Conservation (phyloP, 1,140 invertebrate genomes). For the Drosophila rhopaloa region DNA sequence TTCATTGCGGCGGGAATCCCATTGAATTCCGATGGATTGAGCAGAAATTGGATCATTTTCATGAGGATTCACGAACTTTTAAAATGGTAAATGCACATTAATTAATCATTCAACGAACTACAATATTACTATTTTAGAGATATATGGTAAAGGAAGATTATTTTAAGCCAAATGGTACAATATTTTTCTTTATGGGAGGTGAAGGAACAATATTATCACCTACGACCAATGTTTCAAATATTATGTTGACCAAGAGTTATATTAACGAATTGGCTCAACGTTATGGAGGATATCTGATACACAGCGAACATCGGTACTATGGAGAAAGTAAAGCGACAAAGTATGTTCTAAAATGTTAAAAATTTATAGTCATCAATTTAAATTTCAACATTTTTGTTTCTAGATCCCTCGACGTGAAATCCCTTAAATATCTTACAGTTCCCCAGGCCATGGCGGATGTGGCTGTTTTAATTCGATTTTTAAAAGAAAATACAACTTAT, state of each 20-base stretch:
- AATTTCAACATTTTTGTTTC: not conserved
- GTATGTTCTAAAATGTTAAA: constrained; percentile 74
- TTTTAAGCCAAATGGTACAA: constrained; percentile 85
- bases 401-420: not conserved
- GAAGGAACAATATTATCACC: constrained; percentile 86
- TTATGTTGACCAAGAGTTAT: constrained; percentile 72
- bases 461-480: constrained; percentile 87
- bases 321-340: constrained; percentile 89
- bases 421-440: constrained; percentile 87
- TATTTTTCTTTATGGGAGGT: constrained; percentile 90
- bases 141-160: constrained; percentile 56
- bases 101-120: not conserved
- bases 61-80: constrained; percentile 88
- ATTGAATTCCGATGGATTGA: constrained; percentile 43
- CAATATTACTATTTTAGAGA: constrained; percentile 30
- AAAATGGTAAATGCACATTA: constrained; percentile 85
- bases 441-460: constrained; percentile 90
- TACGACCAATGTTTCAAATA: constrained; percentile 81
- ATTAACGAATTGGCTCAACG: constrained; percentile 85
- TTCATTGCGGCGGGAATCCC: not conserved
- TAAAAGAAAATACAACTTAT: constrained; percentile 84
- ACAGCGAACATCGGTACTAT: constrained; percentile 92
- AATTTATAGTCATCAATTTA: not conserved
- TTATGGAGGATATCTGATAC: constrained; percentile 87
- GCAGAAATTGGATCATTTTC: constrained; percentile 88